phyloP scores from a whole-genome alignment of 2,113 vertebrate genomes.

The Mesembrinibis cayennensis region DNA sequence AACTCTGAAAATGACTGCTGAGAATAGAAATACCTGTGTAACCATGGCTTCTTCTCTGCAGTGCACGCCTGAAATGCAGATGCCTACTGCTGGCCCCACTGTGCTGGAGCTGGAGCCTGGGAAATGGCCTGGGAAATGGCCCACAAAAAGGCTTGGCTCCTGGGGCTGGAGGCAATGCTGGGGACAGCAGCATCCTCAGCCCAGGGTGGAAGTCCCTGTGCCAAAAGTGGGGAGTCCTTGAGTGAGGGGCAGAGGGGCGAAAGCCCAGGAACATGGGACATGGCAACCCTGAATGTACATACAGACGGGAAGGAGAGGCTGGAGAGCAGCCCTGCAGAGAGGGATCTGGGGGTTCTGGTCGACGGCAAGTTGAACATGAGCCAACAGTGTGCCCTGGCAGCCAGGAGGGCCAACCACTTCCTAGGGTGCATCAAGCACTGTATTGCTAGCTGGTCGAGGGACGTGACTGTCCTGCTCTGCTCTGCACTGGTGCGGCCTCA shows the following conservation, averaged over 20 bases:
- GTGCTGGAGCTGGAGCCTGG: not conserved
- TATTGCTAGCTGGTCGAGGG: no score
- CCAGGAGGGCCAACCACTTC: no score
- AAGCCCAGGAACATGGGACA: not conserved
- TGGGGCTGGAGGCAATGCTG: not conserved
- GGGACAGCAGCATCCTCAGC: not conserved
- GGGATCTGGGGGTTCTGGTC: no score
- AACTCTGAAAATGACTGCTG: not conserved
- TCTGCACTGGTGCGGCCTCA: no score
- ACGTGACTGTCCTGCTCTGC: no score
- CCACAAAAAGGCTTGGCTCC: not conserved
- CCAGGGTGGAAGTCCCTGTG: not conserved
- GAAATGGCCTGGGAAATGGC: not conserved
- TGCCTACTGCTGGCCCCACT: not conserved
- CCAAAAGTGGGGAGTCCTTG: not conserved
- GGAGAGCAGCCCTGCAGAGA: no score
- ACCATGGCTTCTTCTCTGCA: not conserved
- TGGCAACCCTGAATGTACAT: no score
- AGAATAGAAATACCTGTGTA: not conserved
- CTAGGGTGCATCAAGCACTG: no score
- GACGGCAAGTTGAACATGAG: no score
- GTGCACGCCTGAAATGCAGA: not conserved
- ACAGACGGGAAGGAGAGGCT: no score
- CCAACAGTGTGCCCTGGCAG: no score
- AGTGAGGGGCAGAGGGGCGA: not conserved